phyloP scores from a whole-genome alignment of 2,888 invertebrate species.

The Idaea biselata region DNA sequence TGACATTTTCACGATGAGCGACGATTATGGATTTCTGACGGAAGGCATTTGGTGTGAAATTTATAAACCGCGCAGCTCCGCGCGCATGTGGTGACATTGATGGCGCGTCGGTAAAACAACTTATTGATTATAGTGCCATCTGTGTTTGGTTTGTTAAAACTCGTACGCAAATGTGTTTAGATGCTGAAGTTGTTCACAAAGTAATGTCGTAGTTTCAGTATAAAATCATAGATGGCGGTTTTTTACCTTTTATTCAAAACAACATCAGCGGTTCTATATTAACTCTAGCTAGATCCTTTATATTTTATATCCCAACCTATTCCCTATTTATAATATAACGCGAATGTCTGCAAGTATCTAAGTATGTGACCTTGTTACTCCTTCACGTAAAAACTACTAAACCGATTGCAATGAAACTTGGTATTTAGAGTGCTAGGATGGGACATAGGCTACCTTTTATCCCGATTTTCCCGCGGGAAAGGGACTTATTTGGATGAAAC shows the following conservation, averaged over 20 bases:
- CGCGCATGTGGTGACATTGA: conserved; percentile 66
- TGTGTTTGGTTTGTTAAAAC: conserved; percentile 12
- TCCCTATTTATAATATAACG: too few species aligned
- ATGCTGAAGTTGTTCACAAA: not conserved
- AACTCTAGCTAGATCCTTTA: too few species aligned
- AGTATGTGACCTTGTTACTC: too few species aligned
- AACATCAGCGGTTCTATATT: conserved; percentile 1
- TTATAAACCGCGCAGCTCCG: conserved; percentile 77
- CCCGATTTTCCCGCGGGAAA: too few species aligned
- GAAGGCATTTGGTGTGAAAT: conserved; percentile 70
- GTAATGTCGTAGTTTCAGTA: conserved; percentile 20
- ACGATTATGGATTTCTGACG: conserved; percentile 75
- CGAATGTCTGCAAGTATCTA: too few species aligned
- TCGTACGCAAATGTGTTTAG: not conserved
- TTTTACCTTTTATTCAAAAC: not conserved
- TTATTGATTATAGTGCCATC: conserved; percentile 42
- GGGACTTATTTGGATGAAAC: too few species aligned
- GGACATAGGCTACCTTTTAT: too few species aligned
- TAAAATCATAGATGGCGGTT: conserved; percentile 16
- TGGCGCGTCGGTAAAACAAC: conserved; percentile 52
- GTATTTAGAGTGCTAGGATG: too few species aligned
- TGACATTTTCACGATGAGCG: conserved; percentile 68
- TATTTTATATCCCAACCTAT: too few species aligned
- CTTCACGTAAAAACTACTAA: too few species aligned
- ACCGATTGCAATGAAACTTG: too few species aligned